Base-by-base conservation (phyloP, 2,888 invertebrate species). In the Apodemia mormo region DNA sequence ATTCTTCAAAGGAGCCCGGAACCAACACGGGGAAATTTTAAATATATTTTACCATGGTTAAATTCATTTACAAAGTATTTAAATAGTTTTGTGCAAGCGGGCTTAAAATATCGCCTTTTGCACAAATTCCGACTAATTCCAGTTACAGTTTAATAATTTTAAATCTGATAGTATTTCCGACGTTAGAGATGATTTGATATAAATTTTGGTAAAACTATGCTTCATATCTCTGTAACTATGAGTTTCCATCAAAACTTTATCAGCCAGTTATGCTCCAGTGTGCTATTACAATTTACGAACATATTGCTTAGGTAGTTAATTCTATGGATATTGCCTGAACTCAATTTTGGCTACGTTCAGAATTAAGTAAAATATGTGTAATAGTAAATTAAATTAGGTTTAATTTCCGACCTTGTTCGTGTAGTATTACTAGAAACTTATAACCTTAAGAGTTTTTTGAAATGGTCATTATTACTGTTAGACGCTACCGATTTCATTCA, bases 361-460 rank as follows among this genome's bases (percentile, higher is more conserved):
- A n/a, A 52, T 52, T 52, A 52, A n/a, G 52, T 52, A 52, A 52
- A 52, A 68, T 65, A 65, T 65, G 67, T 61, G 65, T 45, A 7
- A 43, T 43, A 4, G 43, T 10, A 12, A 52, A 52, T 52, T 6
- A 52, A 52, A 52, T 52, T 6, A 6, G n/a, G 4, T 52, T 52
- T n/a, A n/a, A 52, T 52, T 52, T 52, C 14, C n/a, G n/a, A 52
- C 6, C 52, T 52, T 52, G 1, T n/a, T 52, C 52, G 45, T 2
- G 3, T 5, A 14, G 14, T 14, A 49, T 49, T 14, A 14, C 0
- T 10, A 22, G 22, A 2, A 49, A 49, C 8, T 49, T 49, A 3
- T 12, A 49, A 14, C 2, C 22, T 22, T 22, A 22, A 22, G 22
- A 49, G n/a, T 0, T 49, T 49, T 49, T 14, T 49, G 5, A 14